Conservation (phyloP, 2,888 invertebrate species). For the Chalcis sispes region DNA sequence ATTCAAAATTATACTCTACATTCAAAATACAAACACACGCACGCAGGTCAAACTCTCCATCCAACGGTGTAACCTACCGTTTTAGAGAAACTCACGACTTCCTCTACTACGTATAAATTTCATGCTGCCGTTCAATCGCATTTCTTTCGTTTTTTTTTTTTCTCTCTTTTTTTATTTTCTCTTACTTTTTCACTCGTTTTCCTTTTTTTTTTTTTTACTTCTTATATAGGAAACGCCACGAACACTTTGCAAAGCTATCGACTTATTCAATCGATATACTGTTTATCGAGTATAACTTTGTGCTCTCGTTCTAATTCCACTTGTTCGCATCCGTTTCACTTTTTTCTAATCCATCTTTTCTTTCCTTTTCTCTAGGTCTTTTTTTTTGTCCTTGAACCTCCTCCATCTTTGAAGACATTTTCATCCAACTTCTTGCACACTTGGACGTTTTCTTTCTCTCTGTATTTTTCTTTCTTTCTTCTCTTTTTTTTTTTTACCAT, state of each 20-base stretch:
- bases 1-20: too few species aligned
- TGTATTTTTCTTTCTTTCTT: conserved; percentile 8
- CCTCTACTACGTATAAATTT: conserved; percentile 26
- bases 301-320: conserved; percentile 24
- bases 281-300: conserved; percentile 40
- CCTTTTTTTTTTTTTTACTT: background rate
- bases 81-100: background rate
- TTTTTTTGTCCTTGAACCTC: background rate
- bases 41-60: background rate
- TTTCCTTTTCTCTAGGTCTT: background rate
- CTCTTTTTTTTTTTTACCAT: background rate
- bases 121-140: background rate
- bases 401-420: background rate
- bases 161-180: background rate
- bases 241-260: conserved; percentile 44
- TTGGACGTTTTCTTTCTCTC: background rate
- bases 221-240: background rate
- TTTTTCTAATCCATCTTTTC: background rate
- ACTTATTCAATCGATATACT: conserved; percentile 46
- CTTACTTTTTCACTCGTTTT: background rate
- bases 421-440: background rate
- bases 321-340: conserved; percentile 18
- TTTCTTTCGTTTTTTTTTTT: too few species aligned
- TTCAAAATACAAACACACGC: background rate
- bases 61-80: background rate